Evolutionary conservation across 2,888 invertebrate species (phyloP).

Genomic region (Ommatoiulus sabulosus): DNA sequence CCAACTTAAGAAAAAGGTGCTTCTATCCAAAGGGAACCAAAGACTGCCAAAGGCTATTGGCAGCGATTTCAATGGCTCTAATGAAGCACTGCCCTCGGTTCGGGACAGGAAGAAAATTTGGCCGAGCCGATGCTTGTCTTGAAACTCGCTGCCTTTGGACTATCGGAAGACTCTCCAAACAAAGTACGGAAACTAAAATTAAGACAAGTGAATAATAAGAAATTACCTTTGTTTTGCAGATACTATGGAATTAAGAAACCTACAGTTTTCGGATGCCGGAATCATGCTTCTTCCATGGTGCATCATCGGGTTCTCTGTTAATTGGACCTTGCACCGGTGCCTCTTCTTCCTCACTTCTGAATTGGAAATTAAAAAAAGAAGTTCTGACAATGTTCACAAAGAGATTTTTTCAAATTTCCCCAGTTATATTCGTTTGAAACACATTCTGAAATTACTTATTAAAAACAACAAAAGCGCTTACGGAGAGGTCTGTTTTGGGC

Average conservation of each 20-base stretch:
- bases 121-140: neutral
- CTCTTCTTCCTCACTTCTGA: slow-evolving; percentile 73
- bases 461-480: slow-evolving; percentile 49
- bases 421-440: neutral
- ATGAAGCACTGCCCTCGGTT: slow-evolving; percentile 51
- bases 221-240: too few relatives aligned
- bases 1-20: neutral
- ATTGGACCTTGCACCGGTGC: slow-evolving; percentile 96
- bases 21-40: neutral
- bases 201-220: slow-evolving; percentile 50
- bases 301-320: slow-evolving; percentile 96
- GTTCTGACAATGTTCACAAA: neutral
- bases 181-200: slow-evolving; percentile 85
- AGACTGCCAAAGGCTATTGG: neutral
- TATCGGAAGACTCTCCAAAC: slow-evolving; percentile 73
- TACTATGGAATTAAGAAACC: too few relatives aligned
- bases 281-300: slow-evolving; percentile 88
- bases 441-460: too few relatives aligned
- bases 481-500: slow-evolving; percentile 70
- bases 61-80: neutral
- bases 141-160: neutral
- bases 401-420: neutral
- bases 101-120: slow-evolving; percentile 29
- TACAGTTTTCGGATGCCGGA: slow-evolving; percentile 93
- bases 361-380: neutral